phyloP scores from a whole-genome alignment of 2,113 vertebrate species.

The Hirundichthys speculiger region DNA sequence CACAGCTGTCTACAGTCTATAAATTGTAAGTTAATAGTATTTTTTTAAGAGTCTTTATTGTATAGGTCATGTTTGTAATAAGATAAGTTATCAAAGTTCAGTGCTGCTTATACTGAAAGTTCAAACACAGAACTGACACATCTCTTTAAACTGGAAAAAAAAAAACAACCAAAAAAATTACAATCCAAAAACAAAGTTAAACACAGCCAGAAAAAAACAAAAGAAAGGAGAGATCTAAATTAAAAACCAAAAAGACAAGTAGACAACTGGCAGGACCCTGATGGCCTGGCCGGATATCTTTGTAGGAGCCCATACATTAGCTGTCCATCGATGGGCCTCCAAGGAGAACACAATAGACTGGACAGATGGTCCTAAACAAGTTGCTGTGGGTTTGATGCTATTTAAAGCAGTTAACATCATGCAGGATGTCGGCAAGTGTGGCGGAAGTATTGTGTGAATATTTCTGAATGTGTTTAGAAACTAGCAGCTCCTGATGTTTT shows the following conservation, averaged over 20 bases:
- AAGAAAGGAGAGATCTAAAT: constrained; percentile 9
- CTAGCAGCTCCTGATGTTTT: constrained; percentile 65
- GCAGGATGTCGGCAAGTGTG: constrained; percentile 76
- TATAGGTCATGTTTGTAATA: too few relatives aligned
- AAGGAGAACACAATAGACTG: constrained; percentile 86
- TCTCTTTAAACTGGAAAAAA: too few relatives aligned
- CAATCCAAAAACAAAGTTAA: too few relatives aligned
- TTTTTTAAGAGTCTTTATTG: too few relatives aligned
- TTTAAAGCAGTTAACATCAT: constrained; percentile 91
- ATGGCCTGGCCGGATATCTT: constrained; percentile 78
- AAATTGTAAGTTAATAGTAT: too few relatives aligned
- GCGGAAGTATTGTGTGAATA: constrained; percentile 52
- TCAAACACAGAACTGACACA: too few relatives aligned
- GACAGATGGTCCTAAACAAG: constrained; percentile 92
- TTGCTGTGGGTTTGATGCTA: constrained; percentile 80
- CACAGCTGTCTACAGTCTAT: too few relatives aligned
- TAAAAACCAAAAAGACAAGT: background rate
- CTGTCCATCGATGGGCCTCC: constrained; percentile 82
- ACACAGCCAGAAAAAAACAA: constrained; percentile 2
- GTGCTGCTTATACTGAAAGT: too few relatives aligned
- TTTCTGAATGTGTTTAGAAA: constrained; percentile 51
- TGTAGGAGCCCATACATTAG: constrained; percentile 84
- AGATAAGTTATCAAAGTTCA: too few relatives aligned
- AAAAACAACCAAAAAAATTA: too few relatives aligned
- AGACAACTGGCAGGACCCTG: constrained; percentile 75